Conservation (phyloP, 2,797 vertebrate genomes). For the Acipenser ruthenus region DNA sequence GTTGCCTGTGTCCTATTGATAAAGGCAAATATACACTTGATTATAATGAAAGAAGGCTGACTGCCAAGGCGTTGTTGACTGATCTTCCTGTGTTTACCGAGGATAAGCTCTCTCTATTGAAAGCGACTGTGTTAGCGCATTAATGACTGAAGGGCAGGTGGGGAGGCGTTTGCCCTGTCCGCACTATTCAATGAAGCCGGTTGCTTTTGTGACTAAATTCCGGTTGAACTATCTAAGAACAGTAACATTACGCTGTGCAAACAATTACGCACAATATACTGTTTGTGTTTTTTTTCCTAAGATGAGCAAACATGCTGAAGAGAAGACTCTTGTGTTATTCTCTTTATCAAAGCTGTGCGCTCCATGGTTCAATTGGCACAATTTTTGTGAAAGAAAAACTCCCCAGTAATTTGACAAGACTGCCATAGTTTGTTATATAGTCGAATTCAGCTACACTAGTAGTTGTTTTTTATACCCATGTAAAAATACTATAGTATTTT, state of each 20-base stretch:
- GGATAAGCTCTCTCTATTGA: background rate
- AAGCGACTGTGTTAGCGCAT: conserved; percentile 21
- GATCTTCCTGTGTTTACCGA: background rate
- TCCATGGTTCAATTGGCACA: too few species aligned
- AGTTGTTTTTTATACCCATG: too few species aligned
- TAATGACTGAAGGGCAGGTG: conserved; percentile 49
- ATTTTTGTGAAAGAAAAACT: too few species aligned
- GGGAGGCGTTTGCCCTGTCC: conserved; percentile 12
- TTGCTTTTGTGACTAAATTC: background rate
- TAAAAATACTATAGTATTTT: too few species aligned
- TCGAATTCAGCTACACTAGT: too few species aligned
- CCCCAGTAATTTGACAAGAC: too few species aligned
- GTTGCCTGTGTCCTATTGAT: background rate
- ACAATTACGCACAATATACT: background rate
- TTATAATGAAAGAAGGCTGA: background rate
- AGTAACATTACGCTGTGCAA: conserved; percentile 17
- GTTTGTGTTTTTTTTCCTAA: background rate
- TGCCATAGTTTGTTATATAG: too few species aligned
- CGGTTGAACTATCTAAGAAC: background rate
- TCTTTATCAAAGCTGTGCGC: too few species aligned
- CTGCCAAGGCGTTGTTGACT: background rate
- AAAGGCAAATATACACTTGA: background rate
- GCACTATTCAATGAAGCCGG: background rate
- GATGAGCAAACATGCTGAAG: too few species aligned
- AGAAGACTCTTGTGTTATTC: too few species aligned